Evolutionary conservation across 2,888 invertebrate species (phyloP).

Genomic region (Rhyacophila evoluta): DNA sequence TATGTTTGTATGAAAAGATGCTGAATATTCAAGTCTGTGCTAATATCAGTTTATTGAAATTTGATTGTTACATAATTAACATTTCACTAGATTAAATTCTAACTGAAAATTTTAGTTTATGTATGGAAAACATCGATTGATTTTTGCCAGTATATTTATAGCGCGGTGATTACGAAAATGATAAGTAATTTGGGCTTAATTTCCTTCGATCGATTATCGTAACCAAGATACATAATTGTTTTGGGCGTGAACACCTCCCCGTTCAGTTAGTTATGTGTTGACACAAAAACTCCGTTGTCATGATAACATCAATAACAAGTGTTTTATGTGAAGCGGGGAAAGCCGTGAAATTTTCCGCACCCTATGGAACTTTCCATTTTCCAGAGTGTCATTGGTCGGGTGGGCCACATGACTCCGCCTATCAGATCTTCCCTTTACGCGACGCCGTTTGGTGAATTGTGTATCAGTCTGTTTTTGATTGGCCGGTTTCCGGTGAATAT

Average conservation of each 20-base stretch:
- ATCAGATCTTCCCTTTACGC: constrained; percentile 2
- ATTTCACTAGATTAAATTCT: too few species aligned
- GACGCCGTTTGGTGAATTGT: background rate
- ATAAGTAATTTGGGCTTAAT: too few species aligned
- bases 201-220: background rate
- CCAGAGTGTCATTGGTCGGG: constrained; percentile 38
- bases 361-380: constrained; percentile 19
- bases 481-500: constrained; percentile 35
- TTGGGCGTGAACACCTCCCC: constrained; percentile 29
- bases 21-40: too few species aligned
- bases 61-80: too few species aligned
- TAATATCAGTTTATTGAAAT: too few species aligned
- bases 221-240: constrained; percentile 42
- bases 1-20: too few species aligned
- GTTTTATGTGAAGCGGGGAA: constrained; percentile 29
- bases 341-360: constrained; percentile 28
- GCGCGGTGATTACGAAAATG: too few species aligned
- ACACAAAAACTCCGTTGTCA: constrained; percentile 38
- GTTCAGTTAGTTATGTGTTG: background rate
- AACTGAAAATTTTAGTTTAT: too few species aligned
- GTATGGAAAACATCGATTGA: too few species aligned
- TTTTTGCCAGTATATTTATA: too few species aligned
- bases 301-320: constrained; percentile 36
- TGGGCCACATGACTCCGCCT: constrained; percentile 22
- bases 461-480: constrained; percentile 38